These are phyloP conservation scores for Caenorhabditis becei DNA, from an alignment of 2,888 invertebrate species.

Conservation along the genomic window DNA sequence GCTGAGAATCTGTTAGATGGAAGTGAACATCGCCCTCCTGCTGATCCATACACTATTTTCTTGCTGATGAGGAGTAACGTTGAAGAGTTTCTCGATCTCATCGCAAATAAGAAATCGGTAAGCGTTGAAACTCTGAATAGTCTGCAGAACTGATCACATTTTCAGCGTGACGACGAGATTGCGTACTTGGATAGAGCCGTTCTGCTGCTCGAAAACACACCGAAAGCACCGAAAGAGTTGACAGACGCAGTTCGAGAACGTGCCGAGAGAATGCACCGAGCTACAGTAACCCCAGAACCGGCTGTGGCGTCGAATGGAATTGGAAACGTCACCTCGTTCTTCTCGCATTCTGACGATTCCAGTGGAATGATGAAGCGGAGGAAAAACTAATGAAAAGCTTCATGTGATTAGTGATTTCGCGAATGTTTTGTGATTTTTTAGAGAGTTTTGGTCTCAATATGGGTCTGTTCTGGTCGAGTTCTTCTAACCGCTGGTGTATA, in stretches of 20 bases:
- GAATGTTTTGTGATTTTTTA: too few relatives aligned
- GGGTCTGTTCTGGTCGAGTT: constrained; percentile 47
- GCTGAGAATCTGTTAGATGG: constrained; percentile 61
- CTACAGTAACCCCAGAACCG: constrained; percentile 50
- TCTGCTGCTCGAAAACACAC: constrained; percentile 54
- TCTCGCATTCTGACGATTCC: constrained; percentile 11
- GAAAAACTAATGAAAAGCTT: constrained; percentile 28
- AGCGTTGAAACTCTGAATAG: too few relatives aligned
- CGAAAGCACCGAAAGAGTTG: constrained; percentile 46
- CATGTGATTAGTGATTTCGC: too few relatives aligned
- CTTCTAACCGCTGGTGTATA: constrained; percentile 33
- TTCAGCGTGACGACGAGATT: constrained; percentile 69
- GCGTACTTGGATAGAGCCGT: constrained; percentile 53
- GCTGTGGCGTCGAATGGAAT: background rate
- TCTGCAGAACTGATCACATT: too few relatives aligned
- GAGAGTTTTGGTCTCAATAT: constrained; percentile 21
- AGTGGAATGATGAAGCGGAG: constrained; percentile 50
- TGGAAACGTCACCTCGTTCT: constrained; percentile 21
- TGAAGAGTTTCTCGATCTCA: constrained; percentile 62
- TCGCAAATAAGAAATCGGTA: constrained; percentile 66
- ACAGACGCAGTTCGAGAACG: constrained; percentile 30
- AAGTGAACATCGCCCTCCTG: constrained; percentile 60
- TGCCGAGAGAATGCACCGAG: constrained; percentile 45
- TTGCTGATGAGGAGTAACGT: constrained; percentile 52
- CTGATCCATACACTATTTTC: constrained; percentile 45